Percentiles rank a stretch among this genome's conserved stretches.
These are phyloP conservation scores for Deilephila porcellus DNA, from an alignment of 2,888 invertebrate genomes.

Conservation along the genomic window DNA sequence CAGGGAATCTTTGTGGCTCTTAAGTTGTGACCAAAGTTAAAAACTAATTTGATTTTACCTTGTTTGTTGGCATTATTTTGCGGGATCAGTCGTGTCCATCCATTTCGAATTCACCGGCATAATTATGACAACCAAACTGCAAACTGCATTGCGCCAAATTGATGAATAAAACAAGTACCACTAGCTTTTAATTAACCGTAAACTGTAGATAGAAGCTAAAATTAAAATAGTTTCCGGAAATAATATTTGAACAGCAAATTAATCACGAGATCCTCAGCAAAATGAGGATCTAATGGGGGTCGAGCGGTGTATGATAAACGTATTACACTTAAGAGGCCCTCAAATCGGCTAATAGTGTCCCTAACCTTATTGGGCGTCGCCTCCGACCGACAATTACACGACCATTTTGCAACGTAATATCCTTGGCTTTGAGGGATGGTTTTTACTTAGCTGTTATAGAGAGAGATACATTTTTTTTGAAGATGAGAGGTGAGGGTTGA, in stretches of 20 bases:
- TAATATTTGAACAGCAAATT: neutral
- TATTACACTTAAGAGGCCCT: constrained; percentile 17
- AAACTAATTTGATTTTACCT: too few species aligned
- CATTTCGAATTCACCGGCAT: too few species aligned
- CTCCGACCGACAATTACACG: neutral
- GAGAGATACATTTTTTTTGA: too few species aligned
- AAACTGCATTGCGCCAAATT: too few species aligned
- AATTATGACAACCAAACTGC: too few species aligned
- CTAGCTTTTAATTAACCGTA: neutral
- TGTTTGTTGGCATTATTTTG: too few species aligned
- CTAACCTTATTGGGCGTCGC: neutral
- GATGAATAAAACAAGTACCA: too few species aligned
- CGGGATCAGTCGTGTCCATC: too few species aligned
- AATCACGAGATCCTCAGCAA: neutral
- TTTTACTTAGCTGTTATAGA: neutral
- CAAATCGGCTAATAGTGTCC: neutral
- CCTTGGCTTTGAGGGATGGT: neutral
- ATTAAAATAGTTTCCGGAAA: neutral
- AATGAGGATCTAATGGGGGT: constrained; percentile 7
- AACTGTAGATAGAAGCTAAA: neutral
- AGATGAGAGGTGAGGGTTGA: too few species aligned
- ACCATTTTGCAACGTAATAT: constrained; percentile 5
- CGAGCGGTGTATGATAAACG: constrained; percentile 16
- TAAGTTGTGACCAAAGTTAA: too few species aligned
- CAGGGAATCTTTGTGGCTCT: too few species aligned